Evolutionary conservation across 1,140 invertebrate species (phyloP).

Genomic region (Phenacoccus solenopsis): DNA sequence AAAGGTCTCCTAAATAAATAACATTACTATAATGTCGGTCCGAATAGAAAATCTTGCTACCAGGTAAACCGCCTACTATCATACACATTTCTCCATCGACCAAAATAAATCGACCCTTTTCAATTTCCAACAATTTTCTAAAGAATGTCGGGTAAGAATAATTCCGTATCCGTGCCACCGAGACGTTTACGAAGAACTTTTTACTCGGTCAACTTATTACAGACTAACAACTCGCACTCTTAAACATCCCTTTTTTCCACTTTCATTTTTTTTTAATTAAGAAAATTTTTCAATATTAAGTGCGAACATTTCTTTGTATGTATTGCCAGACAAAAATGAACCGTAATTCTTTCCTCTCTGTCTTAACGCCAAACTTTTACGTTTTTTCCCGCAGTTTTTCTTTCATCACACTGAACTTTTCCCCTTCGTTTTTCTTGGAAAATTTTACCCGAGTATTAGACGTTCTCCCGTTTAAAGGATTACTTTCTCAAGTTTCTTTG

Average conservation of each 20-base stretch:
- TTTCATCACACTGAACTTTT: not conserved
- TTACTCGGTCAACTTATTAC: no score
- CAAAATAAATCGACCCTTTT: no score
- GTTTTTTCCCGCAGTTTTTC: not conserved
- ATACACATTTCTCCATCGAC: no score
- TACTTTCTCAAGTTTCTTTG: not conserved
- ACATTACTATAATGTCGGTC: no score
- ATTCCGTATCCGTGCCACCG: no score
- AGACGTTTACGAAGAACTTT: no score
- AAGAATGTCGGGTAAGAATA: no score
- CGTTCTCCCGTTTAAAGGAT: not conserved
- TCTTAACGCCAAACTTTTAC: not conserved
- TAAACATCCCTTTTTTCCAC: not conserved
- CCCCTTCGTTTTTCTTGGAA: not conserved
- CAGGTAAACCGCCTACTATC: no score
- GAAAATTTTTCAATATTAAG: constrained; percentile 3
- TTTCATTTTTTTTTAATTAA: not conserved
- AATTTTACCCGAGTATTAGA: not conserved
- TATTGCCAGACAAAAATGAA: not conserved
- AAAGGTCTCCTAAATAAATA: no score
- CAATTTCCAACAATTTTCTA: no score
- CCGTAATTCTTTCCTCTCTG: not conserved
- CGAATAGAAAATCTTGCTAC: no score
- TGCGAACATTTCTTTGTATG: not conserved
- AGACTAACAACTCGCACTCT: no score